Evolutionary conservation across 2,797 vertebrate species (phyloP).

Genomic region (Bovichtus diacanthus): DNA sequence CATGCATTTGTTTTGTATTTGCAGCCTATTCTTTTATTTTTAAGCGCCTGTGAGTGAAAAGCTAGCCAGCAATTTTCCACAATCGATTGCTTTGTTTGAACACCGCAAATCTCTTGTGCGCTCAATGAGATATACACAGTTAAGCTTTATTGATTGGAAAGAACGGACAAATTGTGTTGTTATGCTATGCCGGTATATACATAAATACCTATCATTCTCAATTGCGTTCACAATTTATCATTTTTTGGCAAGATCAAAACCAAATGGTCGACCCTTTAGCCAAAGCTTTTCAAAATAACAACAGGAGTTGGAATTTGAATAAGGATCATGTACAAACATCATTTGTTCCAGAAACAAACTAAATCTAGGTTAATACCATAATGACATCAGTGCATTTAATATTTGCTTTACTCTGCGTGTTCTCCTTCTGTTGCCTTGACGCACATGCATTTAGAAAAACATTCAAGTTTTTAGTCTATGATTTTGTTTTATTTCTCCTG

Average conservation of each 20-base stretch:
- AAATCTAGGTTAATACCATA: conserved; percentile 73
- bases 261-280: conserved; percentile 38
- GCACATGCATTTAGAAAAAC: conserved; percentile 19
- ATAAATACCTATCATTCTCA: conserved; percentile 22
- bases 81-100: conserved; percentile 65
- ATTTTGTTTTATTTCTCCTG: conserved; percentile 56
- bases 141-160: conserved; percentile 54
- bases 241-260: conserved; percentile 21
- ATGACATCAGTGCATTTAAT: conserved; percentile 55
- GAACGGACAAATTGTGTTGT: conserved; percentile 37
- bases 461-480: conserved; percentile 35
- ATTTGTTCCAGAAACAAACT: conserved; percentile 50
- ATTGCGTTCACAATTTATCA: background rate
- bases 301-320: conserved; percentile 39
- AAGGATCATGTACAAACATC: conserved; percentile 32
- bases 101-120: conserved; percentile 34
- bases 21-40: conserved; percentile 29
- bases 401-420: conserved; percentile 36
- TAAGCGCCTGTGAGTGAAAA: conserved; percentile 27
- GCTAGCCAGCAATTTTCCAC: conserved; percentile 35
- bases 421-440: conserved; percentile 24
- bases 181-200: conserved; percentile 16
- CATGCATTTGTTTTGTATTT: conserved; percentile 16
- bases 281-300: conserved; percentile 8
- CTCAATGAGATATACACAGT: conserved; percentile 50